Conservation (phyloP, 2,888 invertebrate genomes). For the Digitonthophagus gazella region DNA sequence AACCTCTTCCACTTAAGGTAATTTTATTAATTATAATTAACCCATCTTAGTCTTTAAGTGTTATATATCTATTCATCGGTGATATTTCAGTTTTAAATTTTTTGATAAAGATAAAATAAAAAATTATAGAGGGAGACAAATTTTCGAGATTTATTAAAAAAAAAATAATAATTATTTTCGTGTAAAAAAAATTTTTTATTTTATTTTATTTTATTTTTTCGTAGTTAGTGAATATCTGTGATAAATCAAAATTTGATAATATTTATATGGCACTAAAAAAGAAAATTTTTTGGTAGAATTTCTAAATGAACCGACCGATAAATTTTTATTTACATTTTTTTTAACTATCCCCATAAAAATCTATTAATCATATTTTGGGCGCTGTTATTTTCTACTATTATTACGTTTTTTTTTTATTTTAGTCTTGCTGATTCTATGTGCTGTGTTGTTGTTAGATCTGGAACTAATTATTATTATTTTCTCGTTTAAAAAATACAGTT, state of each 20-base stretch:
- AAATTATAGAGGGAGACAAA: too few species aligned
- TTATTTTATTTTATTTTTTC: too few species aligned
- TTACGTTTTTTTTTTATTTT: conserved; percentile 1
- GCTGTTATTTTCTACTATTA: conserved; percentile 9
- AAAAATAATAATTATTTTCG: too few species aligned
- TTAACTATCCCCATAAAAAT: conserved; percentile 18
- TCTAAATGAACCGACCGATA: background rate
- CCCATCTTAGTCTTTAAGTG: background rate
- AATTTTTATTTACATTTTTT: too few species aligned
- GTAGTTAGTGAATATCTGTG: conserved; percentile 15
- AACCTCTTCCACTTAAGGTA: background rate
- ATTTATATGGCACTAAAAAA: conserved; percentile 16
- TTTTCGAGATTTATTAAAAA: too few species aligned
- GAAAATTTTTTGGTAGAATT: conserved; percentile 6
- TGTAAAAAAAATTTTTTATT: too few species aligned
- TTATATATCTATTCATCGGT: background rate
- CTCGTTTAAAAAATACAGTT: background rate
- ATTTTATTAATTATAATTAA: background rate
- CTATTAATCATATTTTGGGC: conserved; percentile 22
- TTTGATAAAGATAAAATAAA: too few species aligned
- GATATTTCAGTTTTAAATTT: background rate
- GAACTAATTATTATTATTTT: background rate
- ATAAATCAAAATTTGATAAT: conserved; percentile 15
- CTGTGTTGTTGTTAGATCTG: conserved; percentile 28
- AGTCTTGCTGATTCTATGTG: conserved; percentile 23